Evolutionary conservation across 2,113 vertebrate genomes (phyloP).

Genomic region (Pitta sordida): DNA sequence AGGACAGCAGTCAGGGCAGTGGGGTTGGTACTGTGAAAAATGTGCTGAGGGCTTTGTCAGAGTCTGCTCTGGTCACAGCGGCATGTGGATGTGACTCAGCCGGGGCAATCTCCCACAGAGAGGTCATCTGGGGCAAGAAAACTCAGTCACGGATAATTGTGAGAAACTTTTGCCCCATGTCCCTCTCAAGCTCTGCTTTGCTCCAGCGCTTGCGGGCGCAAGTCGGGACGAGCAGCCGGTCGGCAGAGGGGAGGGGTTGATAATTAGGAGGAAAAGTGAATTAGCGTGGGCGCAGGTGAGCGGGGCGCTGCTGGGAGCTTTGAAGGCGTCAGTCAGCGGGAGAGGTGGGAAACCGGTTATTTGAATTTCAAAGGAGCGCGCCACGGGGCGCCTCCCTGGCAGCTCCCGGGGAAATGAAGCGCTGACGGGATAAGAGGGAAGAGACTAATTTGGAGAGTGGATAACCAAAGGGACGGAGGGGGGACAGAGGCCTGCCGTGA

Average conservation of each 20-base stretch:
- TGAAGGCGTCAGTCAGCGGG: not conserved
- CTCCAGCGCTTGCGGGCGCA: not conserved
- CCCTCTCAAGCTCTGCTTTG: not conserved
- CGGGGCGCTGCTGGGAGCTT: not conserved
- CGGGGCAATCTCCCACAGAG: fast-evolving
- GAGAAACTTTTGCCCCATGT: not conserved
- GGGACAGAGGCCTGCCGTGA: not conserved
- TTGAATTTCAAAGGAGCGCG: not conserved
- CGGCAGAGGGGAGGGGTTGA: not conserved
- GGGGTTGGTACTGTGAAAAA: fast-evolving
- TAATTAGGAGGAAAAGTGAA: not conserved
- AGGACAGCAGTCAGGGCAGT: not conserved
- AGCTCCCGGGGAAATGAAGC: not conserved
- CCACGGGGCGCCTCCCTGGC: not conserved
- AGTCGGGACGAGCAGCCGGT: not conserved
- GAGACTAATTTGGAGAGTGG: not conserved
- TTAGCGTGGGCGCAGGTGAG: not conserved
- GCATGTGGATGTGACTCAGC: not conserved
- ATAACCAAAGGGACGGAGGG: not conserved
- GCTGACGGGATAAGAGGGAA: not conserved
- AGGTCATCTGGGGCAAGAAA: not conserved
- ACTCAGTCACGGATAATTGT: not conserved
- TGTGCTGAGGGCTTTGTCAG: fast-evolving
- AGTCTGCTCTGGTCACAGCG: not conserved
- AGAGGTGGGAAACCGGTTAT: not conserved